phyloP scores from a whole-genome alignment of 2,113 vertebrate genomes.

The Nesoenas mayeri region DNA sequence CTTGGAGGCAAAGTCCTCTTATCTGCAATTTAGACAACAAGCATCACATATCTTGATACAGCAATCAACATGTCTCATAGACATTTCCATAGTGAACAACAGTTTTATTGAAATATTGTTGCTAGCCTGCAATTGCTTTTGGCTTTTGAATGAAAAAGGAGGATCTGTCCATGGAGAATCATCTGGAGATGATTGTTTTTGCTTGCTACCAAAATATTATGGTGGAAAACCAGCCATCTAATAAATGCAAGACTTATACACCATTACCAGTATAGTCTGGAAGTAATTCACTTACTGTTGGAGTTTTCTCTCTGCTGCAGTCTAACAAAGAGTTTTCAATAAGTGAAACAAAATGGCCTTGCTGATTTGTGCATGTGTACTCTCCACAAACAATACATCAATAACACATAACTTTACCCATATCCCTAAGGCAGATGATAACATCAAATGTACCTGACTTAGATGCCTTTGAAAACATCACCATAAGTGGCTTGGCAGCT shows the following conservation, averaged over 20 bases:
- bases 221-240: neutral
- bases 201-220: neutral
- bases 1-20: neutral
- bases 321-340: neutral
- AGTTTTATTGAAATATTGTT: neutral
- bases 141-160: neutral
- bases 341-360: conserved; percentile 8
- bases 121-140: neutral
- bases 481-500: neutral
- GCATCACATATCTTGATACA: neutral
- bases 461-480: neutral
- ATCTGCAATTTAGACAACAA: neutral
- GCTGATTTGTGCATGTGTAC: neutral
- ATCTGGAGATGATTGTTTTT: neutral
- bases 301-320: neutral
- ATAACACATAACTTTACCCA: neutral
- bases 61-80: neutral
- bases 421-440: neutral
- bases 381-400: neutral
- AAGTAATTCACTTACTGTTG: neutral
- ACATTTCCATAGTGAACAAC: neutral
- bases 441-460: conserved; percentile 14
- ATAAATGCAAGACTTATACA: neutral
- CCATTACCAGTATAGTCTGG: neutral
- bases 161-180: neutral